These are phyloP conservation scores for Grammomys dolichurus DNA, from an alignment of 2,113 vertebrate species.

Conservation along the genomic window DNA sequence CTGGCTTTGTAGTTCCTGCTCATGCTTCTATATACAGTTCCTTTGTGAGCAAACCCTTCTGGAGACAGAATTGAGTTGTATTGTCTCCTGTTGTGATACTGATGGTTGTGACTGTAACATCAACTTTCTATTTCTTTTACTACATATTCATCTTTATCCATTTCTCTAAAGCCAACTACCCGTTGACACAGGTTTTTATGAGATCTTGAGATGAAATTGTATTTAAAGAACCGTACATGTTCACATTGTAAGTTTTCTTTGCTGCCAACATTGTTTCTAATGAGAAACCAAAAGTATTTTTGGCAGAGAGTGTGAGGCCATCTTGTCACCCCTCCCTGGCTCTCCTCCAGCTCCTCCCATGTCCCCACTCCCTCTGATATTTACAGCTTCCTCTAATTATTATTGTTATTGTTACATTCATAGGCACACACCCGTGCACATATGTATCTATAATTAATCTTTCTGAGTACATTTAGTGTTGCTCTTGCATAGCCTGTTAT, in stretches of 20 bases:
- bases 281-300: neutral
- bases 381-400: neutral
- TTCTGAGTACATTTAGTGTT: neutral
- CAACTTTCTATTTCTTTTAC: neutral
- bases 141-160: neutral
- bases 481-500: neutral
- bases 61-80: neutral
- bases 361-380: neutral
- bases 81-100: neutral
- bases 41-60: neutral
- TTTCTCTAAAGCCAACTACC: neutral
- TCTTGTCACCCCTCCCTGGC: neutral
- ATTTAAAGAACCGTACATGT: constrained; percentile 1
- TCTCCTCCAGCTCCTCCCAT: neutral
- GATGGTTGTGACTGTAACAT: neutral
- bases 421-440: neutral
- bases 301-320: too few species aligned
- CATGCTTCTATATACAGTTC: neutral
- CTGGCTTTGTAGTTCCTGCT: rapidly evolving
- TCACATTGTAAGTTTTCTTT: neutral
- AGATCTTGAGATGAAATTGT: neutral
- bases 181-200: neutral
- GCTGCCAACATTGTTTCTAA: constrained; percentile 4
- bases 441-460: neutral
- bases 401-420: neutral